Conservation (phyloP, 2,888 invertebrate species). For the Fissipunctia ypsillon region DNA sequence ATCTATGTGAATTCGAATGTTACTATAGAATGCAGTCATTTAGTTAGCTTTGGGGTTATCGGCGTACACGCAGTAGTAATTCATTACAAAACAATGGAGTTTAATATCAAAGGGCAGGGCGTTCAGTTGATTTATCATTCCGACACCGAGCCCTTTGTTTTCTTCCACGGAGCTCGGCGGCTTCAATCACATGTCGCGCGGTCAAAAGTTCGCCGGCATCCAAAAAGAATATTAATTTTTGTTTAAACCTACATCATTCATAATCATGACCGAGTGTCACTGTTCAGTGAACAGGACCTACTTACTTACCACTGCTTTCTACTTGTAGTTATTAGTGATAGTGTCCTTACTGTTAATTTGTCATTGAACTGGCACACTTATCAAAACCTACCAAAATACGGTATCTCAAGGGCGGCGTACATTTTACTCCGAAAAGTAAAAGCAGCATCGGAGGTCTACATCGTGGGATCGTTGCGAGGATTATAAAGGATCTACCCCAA, state of each 20-base stretch:
- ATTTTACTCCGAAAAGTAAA: slow-evolving; percentile 32
- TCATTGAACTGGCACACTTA: slow-evolving; percentile 19
- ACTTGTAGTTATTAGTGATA: background rate
- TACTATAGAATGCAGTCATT: slow-evolving; percentile 52
- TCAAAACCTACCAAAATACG: slow-evolving; percentile 16
- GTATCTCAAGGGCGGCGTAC: background rate
- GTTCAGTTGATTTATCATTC: slow-evolving; percentile 83
- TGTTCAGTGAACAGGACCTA: slow-evolving; percentile 32
- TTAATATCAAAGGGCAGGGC: slow-evolving; percentile 82
- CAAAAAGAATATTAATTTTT: slow-evolving; percentile 72
- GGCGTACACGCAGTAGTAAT: slow-evolving; percentile 61
- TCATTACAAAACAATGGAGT: slow-evolving; percentile 80
- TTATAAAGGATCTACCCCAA: slow-evolving; percentile 65
- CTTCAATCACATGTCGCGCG: slow-evolving; percentile 76
- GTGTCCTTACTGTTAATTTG: slow-evolving; percentile 1
- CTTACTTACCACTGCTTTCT: slow-evolving; percentile 25
- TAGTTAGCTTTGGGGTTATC: slow-evolving; percentile 54
- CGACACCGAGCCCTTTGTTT: slow-evolving; percentile 80
- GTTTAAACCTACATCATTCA: slow-evolving; percentile 60
- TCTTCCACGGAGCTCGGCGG: slow-evolving; percentile 71
- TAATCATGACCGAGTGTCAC: slow-evolving; percentile 42
- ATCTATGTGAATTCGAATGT: slow-evolving; percentile 52
- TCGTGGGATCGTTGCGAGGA: slow-evolving; percentile 54
- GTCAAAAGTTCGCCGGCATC: slow-evolving; percentile 75
- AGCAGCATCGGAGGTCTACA: slow-evolving; percentile 30